Evolutionary conservation across 37 sponge, comb jelly and placozoan species (phyloP).

Genomic region (Spongilla lacustris): DNA sequence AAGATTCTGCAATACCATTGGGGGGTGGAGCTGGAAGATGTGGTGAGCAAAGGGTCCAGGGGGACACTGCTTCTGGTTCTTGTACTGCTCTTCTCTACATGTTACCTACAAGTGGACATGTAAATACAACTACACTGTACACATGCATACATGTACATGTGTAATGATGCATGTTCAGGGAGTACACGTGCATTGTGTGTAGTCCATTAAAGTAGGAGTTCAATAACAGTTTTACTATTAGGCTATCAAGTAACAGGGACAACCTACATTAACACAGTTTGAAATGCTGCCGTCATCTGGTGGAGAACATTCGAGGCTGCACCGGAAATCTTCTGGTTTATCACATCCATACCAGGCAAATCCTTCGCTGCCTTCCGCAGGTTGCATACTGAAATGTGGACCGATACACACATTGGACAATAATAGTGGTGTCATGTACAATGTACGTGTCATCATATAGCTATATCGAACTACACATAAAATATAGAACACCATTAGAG

Average conservation of each 20-base stretch:
- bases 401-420: constrained; percentile 5
- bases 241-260: too few relatives aligned
- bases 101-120: constrained; percentile 22
- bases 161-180: too few relatives aligned
- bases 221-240: too few relatives aligned
- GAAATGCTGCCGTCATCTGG: not conserved
- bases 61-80: constrained; percentile 11
- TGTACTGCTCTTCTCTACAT: constrained; percentile 55
- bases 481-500: too few relatives aligned
- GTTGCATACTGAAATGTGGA: not conserved
- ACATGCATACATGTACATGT: not conserved
- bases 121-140: too few relatives aligned
- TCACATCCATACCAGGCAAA: not conserved
- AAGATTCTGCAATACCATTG: constrained; percentile 74
- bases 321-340: not conserved
- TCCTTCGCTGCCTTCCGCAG: not conserved
- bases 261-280: not conserved
- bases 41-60: constrained; percentile 61
- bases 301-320: not conserved
- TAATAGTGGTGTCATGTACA: constrained; percentile 15
- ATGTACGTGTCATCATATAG: too few relatives aligned
- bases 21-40: constrained; percentile 70
- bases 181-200: too few relatives aligned
- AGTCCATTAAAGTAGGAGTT: too few relatives aligned
- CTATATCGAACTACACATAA: too few relatives aligned